Base-by-base conservation (phyloP, 2,888 invertebrate genomes). In the Troilus luridus region DNA sequence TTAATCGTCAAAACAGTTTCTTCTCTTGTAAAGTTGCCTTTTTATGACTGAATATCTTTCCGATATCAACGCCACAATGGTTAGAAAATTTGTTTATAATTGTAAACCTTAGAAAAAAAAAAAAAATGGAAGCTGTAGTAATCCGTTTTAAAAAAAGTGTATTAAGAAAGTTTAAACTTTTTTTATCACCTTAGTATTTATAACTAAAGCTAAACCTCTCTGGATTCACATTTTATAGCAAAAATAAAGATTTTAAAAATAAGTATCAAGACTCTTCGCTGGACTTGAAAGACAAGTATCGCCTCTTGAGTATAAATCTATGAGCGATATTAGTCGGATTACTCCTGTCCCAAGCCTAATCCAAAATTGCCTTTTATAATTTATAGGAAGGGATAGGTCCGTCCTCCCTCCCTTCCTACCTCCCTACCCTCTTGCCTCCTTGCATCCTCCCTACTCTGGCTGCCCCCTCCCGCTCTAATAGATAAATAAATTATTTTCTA, bases 331-430 rank as follows among this genome's bases (percentile, higher is more conserved):
- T 85, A 85, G 85, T 11, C 12, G 85, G 85, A 85, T 85, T 85
- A 85, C 85, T 58, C 85, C 85, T 85, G 85, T 54, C 85, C 56
- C 56, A 0, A 21, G 54, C 85, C 85, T 85, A 85, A 85, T 85
- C 85, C 85, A 85, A n/a, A n/a, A 58, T 85, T 85, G 85, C 85
- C 85, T 85, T 85, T 58, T 85, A 85, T 85, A 85, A 85, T 85
- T 85, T 92, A 92, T 92, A 92, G 91, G 88, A 91, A 91, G 81
- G 92, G 92, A 92, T 94, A 95, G 95, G 95, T 95, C 95, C 94
- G 72, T 91, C 77, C 91, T 77, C 88, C 91, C 62, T 90, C 88
- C 91, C 88, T 81, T 89, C 88, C 91, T 59, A 54, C 91, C 92
- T n/a, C 6, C 3, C 1, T 62, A 62, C n/a, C n/a, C 88, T 91